A percentile compares a stretch with the other conserved stretches of the same genome.
These are phyloP conservation scores for Diabrotica undecimpunctata DNA, from an alignment of 1,140 invertebrate species.

Conservation along the genomic window DNA sequence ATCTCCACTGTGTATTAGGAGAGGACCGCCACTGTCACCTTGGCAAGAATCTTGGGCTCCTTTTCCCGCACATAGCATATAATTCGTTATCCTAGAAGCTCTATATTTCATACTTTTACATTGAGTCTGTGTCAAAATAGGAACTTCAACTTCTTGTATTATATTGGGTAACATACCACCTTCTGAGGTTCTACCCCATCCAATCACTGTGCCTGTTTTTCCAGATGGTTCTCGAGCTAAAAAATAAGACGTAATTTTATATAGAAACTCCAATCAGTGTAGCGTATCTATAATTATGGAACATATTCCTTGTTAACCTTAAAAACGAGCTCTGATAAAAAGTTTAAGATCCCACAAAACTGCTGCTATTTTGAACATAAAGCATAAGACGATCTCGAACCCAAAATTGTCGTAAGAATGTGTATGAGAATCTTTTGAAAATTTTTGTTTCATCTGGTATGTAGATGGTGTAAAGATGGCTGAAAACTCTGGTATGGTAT, in stretches of 20 bases:
- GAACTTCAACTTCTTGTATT: constrained; percentile 80
- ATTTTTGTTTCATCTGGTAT: too few species aligned
- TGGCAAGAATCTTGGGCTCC: constrained; percentile 80
- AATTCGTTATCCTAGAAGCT: constrained; percentile 71
- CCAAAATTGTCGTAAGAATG: too few species aligned
- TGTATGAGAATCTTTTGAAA: too few species aligned
- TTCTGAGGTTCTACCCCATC: constrained; percentile 79
- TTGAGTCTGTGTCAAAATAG: constrained; percentile 72
- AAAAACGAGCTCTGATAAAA: too few species aligned
- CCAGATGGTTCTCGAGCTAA: constrained; percentile 62
- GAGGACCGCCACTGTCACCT: constrained; percentile 79
- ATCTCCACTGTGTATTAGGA: constrained; percentile 66
- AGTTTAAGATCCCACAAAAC: too few species aligned
- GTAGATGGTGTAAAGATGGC: too few species aligned
- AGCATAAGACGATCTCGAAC: too few species aligned
- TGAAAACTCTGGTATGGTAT: too few species aligned
- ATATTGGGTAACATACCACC: constrained; percentile 74
- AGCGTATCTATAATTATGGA: too few species aligned
- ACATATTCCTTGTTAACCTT: too few species aligned
- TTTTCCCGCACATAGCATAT: constrained; percentile 76
- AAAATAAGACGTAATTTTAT: neutral
- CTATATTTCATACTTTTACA: constrained; percentile 79
- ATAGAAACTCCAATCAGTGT: neutral
- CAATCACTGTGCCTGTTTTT: constrained; percentile 69
- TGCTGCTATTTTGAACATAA: too few species aligned